Evolutionary conservation across 2,888 invertebrate genomes (phyloP).

Genomic region (Drosophila mulleri): DNA sequence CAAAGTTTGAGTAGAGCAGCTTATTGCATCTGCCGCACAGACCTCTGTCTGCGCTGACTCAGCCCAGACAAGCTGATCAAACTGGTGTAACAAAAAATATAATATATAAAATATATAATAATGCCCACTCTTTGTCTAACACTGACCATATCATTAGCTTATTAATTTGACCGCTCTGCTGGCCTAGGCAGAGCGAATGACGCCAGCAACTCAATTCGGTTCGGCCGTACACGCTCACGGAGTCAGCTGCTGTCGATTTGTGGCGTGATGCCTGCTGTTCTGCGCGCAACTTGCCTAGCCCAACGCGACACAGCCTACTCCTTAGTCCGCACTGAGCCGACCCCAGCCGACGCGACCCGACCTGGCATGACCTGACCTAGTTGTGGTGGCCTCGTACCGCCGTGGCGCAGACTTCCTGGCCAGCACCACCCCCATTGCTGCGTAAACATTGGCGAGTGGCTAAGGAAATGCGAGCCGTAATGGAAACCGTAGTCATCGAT

Average conservation of each 20-base stretch:
- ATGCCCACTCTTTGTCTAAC: background rate
- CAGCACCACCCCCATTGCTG: background rate
- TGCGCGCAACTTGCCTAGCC: conserved; percentile 2
- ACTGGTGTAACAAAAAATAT: background rate
- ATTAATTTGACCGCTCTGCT: conserved; percentile 31
- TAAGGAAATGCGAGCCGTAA: conserved; percentile 49
- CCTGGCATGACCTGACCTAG: conserved; percentile 68
- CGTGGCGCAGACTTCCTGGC: background rate
- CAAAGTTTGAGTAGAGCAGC: background rate
- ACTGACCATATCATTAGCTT: conserved; percentile 33
- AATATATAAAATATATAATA: background rate
- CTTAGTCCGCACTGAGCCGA: background rate
- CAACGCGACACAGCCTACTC: background rate
- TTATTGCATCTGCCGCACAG: background rate
- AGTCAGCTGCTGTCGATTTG: conserved; percentile 38
- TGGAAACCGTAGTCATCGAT: conserved; percentile 69
- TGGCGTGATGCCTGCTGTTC: conserved; percentile 53
- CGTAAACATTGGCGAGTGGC: conserved; percentile 39
- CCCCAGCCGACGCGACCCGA: conserved; percentile 11
- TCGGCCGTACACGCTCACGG: no score
- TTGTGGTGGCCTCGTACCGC: conserved; percentile 50
- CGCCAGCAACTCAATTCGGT: conserved; percentile 45
- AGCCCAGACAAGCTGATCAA: background rate
- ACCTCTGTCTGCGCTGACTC: background rate
- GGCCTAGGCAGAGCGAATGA: conserved; percentile 37